Evolutionary conservation across 2,888 invertebrate genomes (phyloP).

Genomic region (Trichacis sp.): DNA sequence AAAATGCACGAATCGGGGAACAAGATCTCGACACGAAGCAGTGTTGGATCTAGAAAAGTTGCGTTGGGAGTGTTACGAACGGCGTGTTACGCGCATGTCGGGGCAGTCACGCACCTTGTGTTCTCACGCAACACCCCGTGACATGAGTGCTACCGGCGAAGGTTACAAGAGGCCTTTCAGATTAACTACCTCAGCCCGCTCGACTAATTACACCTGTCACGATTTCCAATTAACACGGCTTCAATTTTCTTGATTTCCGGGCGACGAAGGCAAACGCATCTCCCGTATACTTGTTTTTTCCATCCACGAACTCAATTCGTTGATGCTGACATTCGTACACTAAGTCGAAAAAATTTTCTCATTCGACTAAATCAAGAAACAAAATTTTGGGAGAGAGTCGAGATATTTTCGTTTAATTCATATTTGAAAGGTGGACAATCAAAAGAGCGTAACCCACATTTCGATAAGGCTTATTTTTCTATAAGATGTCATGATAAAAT

Average conservation of each 20-base stretch:
- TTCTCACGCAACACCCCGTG: not conserved
- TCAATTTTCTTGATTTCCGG: conserved; percentile 1
- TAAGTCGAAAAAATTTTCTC: not conserved
- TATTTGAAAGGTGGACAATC: no score
- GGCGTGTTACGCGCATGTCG: not conserved
- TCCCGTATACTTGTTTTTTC: not conserved
- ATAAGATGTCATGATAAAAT: no score
- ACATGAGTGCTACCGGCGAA: not conserved
- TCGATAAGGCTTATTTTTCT: no score
- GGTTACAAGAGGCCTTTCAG: not conserved
- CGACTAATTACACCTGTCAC: not conserved
- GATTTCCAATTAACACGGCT: not conserved
- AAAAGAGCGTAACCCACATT: no score
- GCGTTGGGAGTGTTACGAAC: no score
- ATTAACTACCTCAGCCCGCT: not conserved
- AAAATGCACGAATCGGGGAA: no score
- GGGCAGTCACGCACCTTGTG: not conserved
- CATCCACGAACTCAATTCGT: no score
- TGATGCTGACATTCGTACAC: no score
- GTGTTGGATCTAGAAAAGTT: no score
- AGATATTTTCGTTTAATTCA: no score
- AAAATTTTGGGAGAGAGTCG: not conserved
- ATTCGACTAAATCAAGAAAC: no score
- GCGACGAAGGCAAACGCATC: not conserved
- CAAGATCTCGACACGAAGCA: no score